Conservation (phyloP, 2,113 vertebrate genomes). For the Poeciliopsis occidentalis region DNA sequence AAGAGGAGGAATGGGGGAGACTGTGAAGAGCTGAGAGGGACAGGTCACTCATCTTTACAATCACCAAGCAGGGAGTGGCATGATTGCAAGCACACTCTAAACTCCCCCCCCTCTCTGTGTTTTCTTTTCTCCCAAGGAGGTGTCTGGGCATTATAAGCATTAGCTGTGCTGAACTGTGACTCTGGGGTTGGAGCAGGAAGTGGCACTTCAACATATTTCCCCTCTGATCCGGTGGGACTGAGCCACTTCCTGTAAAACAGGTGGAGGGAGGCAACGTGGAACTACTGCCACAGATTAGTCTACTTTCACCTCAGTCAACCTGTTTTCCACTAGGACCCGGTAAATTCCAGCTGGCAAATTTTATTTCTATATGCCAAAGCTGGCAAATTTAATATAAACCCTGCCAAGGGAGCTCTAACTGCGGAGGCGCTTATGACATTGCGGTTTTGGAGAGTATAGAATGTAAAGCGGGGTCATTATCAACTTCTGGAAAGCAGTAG, state of each 20-base stretch:
- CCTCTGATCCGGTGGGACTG: constrained; percentile 57
- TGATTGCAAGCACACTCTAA: constrained; percentile 32
- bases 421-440: constrained; percentile 44
- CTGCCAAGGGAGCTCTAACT: constrained; percentile 37
- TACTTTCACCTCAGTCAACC: constrained; percentile 30
- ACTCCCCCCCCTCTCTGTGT: constrained; percentile 3
- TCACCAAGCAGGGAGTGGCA: constrained; percentile 60
- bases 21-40: constrained; percentile 31
- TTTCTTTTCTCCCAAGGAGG: constrained; percentile 38
- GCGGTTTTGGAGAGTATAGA: constrained; percentile 59
- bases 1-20: constrained; percentile 8
- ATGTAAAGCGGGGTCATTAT: constrained; percentile 57
- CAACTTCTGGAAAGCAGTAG: constrained; percentile 41
- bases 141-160: constrained; percentile 63
- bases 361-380: constrained; percentile 40
- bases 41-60: constrained; percentile 73
- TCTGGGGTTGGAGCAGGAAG: constrained; percentile 56
- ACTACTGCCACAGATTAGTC: constrained; percentile 27
- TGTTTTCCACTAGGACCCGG: constrained; percentile 50
- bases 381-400: constrained; percentile 41
- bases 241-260: constrained; percentile 69
- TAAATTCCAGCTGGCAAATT: constrained; percentile 34
- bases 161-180: constrained; percentile 55
- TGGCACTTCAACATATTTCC: constrained; percentile 69
- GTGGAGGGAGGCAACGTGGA: constrained; percentile 60